Evolutionary conservation across 2,797 vertebrate genomes (phyloP).

Genomic region (Atherinosoma microstoma): DNA sequence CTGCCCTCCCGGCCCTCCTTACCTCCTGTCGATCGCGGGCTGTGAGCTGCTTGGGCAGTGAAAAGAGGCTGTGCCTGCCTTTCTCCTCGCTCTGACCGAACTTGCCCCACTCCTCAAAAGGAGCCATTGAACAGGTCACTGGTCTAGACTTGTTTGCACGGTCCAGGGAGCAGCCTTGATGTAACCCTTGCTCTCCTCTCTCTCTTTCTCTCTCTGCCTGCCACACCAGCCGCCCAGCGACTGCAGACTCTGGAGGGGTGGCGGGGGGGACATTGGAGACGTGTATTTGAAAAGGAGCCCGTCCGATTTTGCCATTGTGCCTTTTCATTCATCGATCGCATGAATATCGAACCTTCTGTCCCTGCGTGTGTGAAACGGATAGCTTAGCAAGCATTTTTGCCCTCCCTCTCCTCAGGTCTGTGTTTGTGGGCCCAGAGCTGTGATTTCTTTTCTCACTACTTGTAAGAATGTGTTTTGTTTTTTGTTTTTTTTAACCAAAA

Average conservation of each 20-base stretch:
- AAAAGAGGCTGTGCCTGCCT: slow-evolving; percentile 91
- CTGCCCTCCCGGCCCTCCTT: slow-evolving; percentile 94
- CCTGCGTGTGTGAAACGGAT: slow-evolving; percentile 98
- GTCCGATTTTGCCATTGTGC: slow-evolving; percentile 99
- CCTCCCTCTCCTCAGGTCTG: slow-evolving; percentile 77
- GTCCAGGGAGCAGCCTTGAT: slow-evolving; percentile 96
- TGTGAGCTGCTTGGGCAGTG: slow-evolving; percentile 95
- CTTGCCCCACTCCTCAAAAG: slow-evolving; percentile 98
- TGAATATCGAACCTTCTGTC: slow-evolving; percentile 99
- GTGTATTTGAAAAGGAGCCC: slow-evolving; percentile 95
- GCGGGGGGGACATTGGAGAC: slow-evolving; percentile 91
- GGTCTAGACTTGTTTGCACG: slow-evolving; percentile 98
- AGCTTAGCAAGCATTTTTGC: slow-evolving; percentile 96
- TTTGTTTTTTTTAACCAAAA: slow-evolving; percentile 35
- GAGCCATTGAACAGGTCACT: slow-evolving; percentile 95
- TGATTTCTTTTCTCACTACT: slow-evolving; percentile 71
- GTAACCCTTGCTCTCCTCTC: slow-evolving; percentile 94
- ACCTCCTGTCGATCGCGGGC: slow-evolving; percentile 97
- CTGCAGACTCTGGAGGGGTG: slow-evolving; percentile 90
- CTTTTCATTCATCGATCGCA: slow-evolving; percentile 99
- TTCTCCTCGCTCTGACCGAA: slow-evolving; percentile 95
- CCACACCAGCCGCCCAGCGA: slow-evolving; percentile 92
- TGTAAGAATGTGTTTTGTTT: slow-evolving; percentile 40
- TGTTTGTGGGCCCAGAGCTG: slow-evolving; percentile 79
- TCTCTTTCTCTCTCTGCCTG: slow-evolving; percentile 85